These are phyloP conservation scores for Microtus oregoni DNA, from an alignment of 2,113 vertebrate species.

Conservation along the genomic window DNA sequence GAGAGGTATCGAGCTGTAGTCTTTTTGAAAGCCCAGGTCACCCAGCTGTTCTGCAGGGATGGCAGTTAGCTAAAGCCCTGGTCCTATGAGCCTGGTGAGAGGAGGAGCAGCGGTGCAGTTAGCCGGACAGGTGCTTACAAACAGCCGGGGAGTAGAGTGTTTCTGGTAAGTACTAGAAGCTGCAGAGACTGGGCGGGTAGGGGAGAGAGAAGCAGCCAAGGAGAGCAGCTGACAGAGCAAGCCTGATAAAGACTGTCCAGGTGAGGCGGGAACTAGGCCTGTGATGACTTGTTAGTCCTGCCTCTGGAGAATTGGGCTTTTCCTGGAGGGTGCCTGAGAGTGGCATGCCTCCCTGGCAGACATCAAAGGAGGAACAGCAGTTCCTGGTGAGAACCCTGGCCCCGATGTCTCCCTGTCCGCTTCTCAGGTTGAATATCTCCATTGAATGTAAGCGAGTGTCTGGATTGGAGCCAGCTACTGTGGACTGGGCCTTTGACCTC, in stretches of 20 bases:
- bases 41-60: not conserved
- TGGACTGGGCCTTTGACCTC: constrained; percentile 97
- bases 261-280: not conserved
- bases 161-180: not conserved
- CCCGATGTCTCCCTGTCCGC: not conserved
- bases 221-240: not conserved
- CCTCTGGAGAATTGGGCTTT: not conserved
- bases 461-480: constrained; percentile 90
- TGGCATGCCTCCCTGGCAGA: rapidly evolving
- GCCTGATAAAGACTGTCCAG: not conserved
- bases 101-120: not conserved
- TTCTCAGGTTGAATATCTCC: constrained; percentile 91
- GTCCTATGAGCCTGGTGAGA: not conserved
- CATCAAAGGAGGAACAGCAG: not conserved
- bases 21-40: not conserved
- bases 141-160: not conserved
- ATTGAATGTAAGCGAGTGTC: constrained; percentile 94
- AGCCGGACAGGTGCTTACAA: not conserved
- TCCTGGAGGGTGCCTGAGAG: not conserved
- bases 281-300: not conserved
- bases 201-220: not conserved
- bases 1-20: not conserved
- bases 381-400: rapidly evolving
- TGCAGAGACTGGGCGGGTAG: not conserved
- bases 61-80: not conserved